phyloP scores from a whole-genome alignment of 2,113 vertebrate species.

The Alces alces region DNA sequence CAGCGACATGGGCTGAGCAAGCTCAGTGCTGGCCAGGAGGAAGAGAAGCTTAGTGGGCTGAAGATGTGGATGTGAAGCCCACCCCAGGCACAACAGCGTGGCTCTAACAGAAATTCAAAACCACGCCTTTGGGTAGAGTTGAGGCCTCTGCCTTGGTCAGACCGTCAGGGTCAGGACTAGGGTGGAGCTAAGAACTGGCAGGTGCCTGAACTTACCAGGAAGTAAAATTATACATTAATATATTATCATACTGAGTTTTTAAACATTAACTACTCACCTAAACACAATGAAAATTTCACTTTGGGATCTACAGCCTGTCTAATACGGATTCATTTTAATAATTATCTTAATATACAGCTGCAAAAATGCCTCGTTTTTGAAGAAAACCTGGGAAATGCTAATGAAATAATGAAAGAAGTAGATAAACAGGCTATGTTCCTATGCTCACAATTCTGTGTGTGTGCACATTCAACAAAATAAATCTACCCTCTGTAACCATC shows the following conservation, averaged over 20 bases:
- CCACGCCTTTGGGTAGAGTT: not conserved
- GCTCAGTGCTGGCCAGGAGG: not conserved
- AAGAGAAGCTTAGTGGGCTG: not conserved
- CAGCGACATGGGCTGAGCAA: not conserved
- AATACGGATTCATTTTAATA: slow-evolving; percentile 1
- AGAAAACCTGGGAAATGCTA: not conserved
- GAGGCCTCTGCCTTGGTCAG: not conserved
- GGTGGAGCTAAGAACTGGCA: not conserved
- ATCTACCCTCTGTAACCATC: not conserved
- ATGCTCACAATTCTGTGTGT: not conserved
- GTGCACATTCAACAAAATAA: not conserved
- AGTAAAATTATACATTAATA: not conserved
- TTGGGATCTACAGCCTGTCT: not conserved
- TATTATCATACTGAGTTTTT: not conserved
- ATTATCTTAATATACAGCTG: not conserved
- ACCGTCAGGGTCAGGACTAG: not conserved
- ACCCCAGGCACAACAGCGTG: not conserved
- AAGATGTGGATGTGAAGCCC: not conserved
- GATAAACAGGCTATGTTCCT: not conserved
- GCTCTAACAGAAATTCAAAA: not conserved
- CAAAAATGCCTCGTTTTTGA: not conserved
- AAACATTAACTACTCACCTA: not conserved
- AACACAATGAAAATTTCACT: not conserved
- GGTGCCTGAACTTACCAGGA: not conserved
- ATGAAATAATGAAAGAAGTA: not conserved